Evolutionary conservation across 1,140 invertebrate species (phyloP), one percentile per base, ranked within the genome.

Genomic region (Drosophila bocqueti): DNA sequence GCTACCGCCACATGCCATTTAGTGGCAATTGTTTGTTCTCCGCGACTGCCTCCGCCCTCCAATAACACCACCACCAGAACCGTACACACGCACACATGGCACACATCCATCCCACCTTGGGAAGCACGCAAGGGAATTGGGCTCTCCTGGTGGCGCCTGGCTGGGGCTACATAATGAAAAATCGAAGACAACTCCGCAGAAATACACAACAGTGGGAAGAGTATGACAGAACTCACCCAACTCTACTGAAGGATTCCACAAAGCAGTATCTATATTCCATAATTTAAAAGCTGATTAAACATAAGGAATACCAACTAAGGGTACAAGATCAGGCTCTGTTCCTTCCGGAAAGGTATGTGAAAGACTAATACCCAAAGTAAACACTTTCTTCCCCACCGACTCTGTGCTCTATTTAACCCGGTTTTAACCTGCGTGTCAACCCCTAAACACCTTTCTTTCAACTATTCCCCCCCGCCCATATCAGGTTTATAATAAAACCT

Each of bases 11-110:
- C 71, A 73, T 61, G 75, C 75, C 74, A 78, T 78, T 78, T 69
- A 69, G 65, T 78, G 64, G 65, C 57, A 69, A 68, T 78, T 78
- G 75, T 78, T 69, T 76, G 61, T 65, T 54, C 74, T 52, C 7
- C 46, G 15, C 38, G n/a, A 52, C 52, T 31, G 38, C 61, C 62
- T 54, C n/a, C 62, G 38, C 47, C 46, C 21, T 15, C 4, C 34
- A 26, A 47, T 38, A 38, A 62, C 24, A 69, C 49, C 49, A 24
- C 21, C 42, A 69, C 49, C 49, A 24, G 21, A 16, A 16, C 6
- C 21, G 21, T 26, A 6, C 24, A 29, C 38, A 57, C 64, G 49
- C 67, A 71, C 67, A 71, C 67, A 71, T 55, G 67, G 8, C 49
- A 26, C 36, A 34, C 18, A 24, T 24, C 24, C 40, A 69, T 45